Evolutionary conservation across 2,113 vertebrate species (phyloP).

Genomic region (Neotoma lepida): DNA sequence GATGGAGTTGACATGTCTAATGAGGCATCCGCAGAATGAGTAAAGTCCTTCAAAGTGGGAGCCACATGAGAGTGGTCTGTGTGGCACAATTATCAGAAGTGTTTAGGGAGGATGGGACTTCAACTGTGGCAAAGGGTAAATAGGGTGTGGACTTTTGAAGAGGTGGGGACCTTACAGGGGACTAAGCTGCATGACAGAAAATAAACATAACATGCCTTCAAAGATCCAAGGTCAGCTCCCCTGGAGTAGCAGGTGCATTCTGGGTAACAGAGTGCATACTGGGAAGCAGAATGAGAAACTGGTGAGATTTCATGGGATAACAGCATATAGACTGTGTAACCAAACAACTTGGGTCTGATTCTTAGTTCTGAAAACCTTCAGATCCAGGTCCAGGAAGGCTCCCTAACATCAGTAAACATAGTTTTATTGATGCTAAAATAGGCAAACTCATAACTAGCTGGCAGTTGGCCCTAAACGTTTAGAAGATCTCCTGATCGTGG

Average conservation of each 20-base stretch:
- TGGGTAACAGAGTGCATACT: neutral
- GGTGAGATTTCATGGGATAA: neutral
- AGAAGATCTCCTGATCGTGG: neutral
- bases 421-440: neutral
- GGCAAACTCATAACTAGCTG: neutral
- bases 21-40: neutral
- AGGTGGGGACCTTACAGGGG: neutral
- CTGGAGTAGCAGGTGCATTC: neutral
- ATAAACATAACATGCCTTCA: neutral
- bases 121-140: neutral
- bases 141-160: neutral
- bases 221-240: neutral
- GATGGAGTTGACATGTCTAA: neutral
- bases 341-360: neutral
- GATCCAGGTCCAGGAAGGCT: neutral
- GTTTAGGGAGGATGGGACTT: neutral
- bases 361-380: neutral
- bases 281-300: neutral
- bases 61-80: fast-evolving
- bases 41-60: neutral
- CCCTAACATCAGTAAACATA: neutral
- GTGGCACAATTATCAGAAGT: neutral
- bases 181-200: neutral
- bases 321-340: neutral
- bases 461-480: neutral